phyloP scores from a whole-genome alignment of 2,888 invertebrate species.

The Dryococelus australis region DNA sequence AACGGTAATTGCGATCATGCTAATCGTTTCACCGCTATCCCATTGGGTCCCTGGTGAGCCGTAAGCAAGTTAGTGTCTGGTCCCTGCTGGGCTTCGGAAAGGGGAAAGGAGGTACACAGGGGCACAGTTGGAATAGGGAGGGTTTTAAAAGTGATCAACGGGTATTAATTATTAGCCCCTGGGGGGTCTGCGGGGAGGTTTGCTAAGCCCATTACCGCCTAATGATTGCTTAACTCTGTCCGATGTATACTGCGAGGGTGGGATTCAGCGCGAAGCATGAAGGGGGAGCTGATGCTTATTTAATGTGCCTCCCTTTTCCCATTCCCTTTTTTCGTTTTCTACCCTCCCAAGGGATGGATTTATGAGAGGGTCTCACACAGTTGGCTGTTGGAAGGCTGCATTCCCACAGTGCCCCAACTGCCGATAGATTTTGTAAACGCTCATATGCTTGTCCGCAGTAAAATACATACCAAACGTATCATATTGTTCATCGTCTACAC shows the following conservation, averaged over 20 bases:
- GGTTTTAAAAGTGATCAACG: background rate
- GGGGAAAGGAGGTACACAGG: background rate
- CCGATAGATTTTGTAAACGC: background rate
- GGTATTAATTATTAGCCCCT: conserved; percentile 1
- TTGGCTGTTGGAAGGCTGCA: background rate
- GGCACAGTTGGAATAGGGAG: conserved; percentile 1
- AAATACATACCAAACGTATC: too few relatives aligned
- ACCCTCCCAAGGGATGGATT: background rate
- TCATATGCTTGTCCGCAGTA: background rate
- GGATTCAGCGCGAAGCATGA: background rate
- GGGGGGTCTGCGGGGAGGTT: background rate
- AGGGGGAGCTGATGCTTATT: background rate
- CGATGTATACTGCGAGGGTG: background rate
- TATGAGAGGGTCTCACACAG: background rate
- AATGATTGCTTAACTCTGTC: conserved; percentile 9
- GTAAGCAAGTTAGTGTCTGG: background rate
- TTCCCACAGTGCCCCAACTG: background rate
- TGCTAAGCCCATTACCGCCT: background rate
- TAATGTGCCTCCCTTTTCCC: background rate
- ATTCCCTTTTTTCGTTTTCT: background rate
- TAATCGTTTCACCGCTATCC: background rate
- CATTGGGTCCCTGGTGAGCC: background rate
- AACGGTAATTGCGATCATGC: background rate
- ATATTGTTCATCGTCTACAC: too few relatives aligned
- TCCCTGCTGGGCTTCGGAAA: background rate